Conservation (phyloP, 2,797 vertebrate species). For the Chiloscyllium punctatum region DNA sequence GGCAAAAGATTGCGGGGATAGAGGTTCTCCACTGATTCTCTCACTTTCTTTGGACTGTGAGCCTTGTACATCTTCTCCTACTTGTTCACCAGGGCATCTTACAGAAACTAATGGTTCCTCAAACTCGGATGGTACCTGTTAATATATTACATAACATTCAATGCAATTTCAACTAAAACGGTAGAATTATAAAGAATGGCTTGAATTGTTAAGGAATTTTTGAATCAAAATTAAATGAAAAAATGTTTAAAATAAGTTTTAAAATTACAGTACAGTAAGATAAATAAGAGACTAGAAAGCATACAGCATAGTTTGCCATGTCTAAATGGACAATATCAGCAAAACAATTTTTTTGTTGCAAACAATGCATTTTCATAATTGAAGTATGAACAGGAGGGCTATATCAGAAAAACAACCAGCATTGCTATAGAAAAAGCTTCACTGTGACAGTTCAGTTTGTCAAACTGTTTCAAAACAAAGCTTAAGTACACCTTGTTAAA, state of each 20-base stretch:
- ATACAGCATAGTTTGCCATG: neutral
- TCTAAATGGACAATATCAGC: neutral
- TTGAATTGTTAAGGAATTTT: neutral
- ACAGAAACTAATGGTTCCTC: conserved; percentile 80
- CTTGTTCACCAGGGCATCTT: conserved; percentile 61
- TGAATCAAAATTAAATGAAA: too few species aligned
- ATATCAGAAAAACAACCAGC: neutral
- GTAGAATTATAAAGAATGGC: conserved; percentile 2
- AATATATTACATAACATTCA: conserved; percentile 30
- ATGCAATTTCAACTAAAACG: neutral
- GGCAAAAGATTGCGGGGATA: conserved; percentile 92
- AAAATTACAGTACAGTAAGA: neutral
- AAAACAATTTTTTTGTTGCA: conserved; percentile 1
- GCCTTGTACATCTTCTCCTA: conserved; percentile 56
- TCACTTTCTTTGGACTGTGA: conserved; percentile 49
- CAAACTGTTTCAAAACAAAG: neutral
- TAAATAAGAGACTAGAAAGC: neutral
- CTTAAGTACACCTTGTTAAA: neutral
- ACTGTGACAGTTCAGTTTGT: neutral
- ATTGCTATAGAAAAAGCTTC: neutral
- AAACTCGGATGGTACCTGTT: conserved; percentile 66
- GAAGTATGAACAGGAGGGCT: neutral
- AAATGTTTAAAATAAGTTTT: neutral
- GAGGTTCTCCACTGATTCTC: conserved; percentile 64
- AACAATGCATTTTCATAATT: neutral